Conservation (phyloP, 2,888 invertebrate genomes). For the Lottia gigantea region DNA sequence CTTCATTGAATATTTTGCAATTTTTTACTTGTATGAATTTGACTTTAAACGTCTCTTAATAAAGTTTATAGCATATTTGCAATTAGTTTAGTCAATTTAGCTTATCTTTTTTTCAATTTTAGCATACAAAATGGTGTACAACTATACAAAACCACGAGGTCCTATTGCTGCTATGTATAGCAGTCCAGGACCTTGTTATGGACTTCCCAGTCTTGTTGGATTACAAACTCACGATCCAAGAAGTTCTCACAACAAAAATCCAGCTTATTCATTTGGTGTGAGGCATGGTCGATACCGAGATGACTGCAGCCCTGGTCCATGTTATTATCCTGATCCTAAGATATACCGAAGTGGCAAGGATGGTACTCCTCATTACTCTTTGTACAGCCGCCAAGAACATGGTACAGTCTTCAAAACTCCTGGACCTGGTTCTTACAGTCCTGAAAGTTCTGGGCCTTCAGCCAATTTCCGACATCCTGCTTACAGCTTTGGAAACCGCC, state of each 20-base stretch:
- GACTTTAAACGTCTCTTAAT: too few species aligned
- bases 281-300: conserved; percentile 58
- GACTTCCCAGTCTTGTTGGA: conserved; percentile 35
- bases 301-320: conserved; percentile 63
- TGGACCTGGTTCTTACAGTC: conserved; percentile 66
- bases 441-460: conserved; percentile 59
- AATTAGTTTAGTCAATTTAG: too few species aligned
- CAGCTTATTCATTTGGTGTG: conserved; percentile 60
- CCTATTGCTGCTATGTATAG: conserved; percentile 65
- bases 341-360: conserved; percentile 57
- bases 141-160: conserved; percentile 57
- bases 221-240: neutral
- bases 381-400: conserved; percentile 55
- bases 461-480: conserved; percentile 52
- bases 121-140: conserved; percentile 13
- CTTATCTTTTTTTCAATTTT: too few species aligned
- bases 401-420: conserved; percentile 53
- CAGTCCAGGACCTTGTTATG: conserved; percentile 65
- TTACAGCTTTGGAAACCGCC: conserved; percentile 63
- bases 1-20: too few species aligned
- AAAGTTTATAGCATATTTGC: too few species aligned
- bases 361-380: conserved; percentile 64
- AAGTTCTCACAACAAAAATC: conserved; percentile 15
- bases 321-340: conserved; percentile 52
- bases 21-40: too few species aligned